These are phyloP conservation scores for Brenthis ino DNA, from an alignment of 2,888 invertebrate species.

Conservation along the genomic window DNA sequence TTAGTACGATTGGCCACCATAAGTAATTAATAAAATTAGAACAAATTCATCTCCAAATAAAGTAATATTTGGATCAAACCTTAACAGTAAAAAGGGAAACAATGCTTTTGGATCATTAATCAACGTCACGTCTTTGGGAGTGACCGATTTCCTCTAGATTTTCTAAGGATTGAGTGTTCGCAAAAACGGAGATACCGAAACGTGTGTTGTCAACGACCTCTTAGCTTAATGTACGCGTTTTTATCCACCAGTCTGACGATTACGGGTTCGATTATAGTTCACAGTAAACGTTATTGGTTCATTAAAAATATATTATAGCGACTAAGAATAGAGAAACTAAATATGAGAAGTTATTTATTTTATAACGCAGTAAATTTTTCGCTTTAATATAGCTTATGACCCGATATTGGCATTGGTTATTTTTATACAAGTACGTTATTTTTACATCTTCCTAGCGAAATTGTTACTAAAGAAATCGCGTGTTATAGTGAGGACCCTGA, in stretches of 20 bases:
- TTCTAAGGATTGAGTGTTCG: slow-evolving; percentile 27
- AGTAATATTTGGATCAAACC: slow-evolving; percentile 41
- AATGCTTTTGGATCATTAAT: slow-evolving; percentile 63
- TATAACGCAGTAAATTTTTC: no score
- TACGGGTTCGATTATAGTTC: no score
- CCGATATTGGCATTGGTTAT: background rate
- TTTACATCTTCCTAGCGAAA: no score
- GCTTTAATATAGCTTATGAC: no score
- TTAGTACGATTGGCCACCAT: slow-evolving; percentile 1
- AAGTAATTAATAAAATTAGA: slow-evolving; percentile 23
- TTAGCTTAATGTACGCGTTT: background rate
- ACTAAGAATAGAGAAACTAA: no score
- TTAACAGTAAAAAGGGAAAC: slow-evolving; percentile 49
- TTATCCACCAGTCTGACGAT: background rate
- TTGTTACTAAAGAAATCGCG: no score
- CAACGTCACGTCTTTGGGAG: slow-evolving; percentile 59
- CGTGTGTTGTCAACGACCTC: slow-evolving; percentile 8
- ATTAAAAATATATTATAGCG: no score
- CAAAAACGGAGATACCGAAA: slow-evolving; percentile 6
- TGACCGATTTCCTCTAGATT: slow-evolving; percentile 57
- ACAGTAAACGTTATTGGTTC: no score
- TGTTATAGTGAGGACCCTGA: no score
- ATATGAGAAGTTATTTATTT: no score
- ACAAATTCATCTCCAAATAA: slow-evolving; percentile 35
- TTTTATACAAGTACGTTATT: no score